Evolutionary conservation across 2,113 vertebrate genomes (phyloP).

Genomic region (Prochilodus magdalenae): DNA sequence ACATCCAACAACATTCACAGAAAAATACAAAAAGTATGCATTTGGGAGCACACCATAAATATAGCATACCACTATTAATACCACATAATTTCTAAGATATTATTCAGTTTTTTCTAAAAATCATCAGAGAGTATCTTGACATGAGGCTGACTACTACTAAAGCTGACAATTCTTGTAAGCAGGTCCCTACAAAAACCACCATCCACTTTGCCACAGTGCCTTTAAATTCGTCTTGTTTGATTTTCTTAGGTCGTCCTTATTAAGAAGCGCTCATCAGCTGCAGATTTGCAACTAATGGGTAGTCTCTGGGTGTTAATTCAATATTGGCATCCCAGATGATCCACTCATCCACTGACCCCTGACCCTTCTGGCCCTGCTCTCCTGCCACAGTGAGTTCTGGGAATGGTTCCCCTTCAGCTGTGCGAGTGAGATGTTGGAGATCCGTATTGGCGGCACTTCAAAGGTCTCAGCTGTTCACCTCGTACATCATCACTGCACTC

Average conservation of each 20-base stretch:
- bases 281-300: not conserved
- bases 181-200: no score
- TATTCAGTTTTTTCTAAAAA: no score
- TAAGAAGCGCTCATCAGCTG: not conserved
- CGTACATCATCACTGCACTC: conserved; percentile 54
- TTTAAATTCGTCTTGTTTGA: not conserved
- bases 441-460: conserved; percentile 61
- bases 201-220: no score
- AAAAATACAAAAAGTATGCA: no score
- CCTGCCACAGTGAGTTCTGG: conserved; percentile 47
- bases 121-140: no score
- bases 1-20: no score
- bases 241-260: not conserved
- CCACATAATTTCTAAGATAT: no score
- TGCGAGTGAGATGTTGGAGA: conserved; percentile 57
- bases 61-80: no score
- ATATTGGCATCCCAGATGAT: conserved; percentile 41
- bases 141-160: no score
- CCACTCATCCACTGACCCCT: not conserved
- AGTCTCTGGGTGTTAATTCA: conserved; percentile 26
- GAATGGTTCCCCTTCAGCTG: conserved; percentile 50
- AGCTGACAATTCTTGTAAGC: no score
- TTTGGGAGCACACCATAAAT: no score
- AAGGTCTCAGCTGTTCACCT: conserved; percentile 52
- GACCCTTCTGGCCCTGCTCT: not conserved